Evolutionary conservation across 2,797 vertebrate genomes (phyloP), one percentile per base, ranked within the genome.

Genomic region (Microctenopoma steveboyesi): DNA sequence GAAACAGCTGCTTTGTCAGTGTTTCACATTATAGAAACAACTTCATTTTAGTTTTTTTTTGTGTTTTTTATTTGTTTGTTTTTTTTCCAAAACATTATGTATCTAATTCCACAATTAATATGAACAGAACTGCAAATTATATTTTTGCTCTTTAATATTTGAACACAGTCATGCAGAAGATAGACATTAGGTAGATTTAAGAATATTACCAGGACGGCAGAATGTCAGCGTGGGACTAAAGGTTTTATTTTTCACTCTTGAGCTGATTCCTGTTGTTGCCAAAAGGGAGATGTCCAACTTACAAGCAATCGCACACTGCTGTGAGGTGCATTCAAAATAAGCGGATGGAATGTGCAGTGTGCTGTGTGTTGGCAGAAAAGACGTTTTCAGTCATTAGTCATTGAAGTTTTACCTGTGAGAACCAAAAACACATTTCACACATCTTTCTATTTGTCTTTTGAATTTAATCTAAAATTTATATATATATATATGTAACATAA

Each of bases 161-260:
- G 42, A 5, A 51, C n/a, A 48, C 35, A 42, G 45, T 50, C 1
- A 30, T 62, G 42, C 15, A 55, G 47, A 83, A 95, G 93, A 91
- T 90, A 95, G 95, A 95, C 86, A 91, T 91, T 65, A 95, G 95
- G 91, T 93, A 95, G 55, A 81, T 81, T 74, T 78, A 95, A 92
- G 50, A 95, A 95, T 61, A 91, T 96, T 35, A 94, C 92, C 16
- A 92, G 90, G 77, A 94, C 94, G 1, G 90, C 90, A 75, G 82
- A 93, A 94, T 39, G 93, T 96, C 81, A 79, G 92, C 62, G 93
- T 95, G 94, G 95, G 95, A 92, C 69, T 73, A 80, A 84, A 83
- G 68, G 55, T 78, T 83, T 85, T 90, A 82, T 84, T 89, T 88
- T 86, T 75, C 68, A 27, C 80, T 81, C 72, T 65, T 28, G n/a